A percentile compares a stretch with the other conserved stretches of the same genome.
Evolutionary conservation across 2,797 vertebrate species (phyloP).

Genomic region (Morelia viridis): DNA sequence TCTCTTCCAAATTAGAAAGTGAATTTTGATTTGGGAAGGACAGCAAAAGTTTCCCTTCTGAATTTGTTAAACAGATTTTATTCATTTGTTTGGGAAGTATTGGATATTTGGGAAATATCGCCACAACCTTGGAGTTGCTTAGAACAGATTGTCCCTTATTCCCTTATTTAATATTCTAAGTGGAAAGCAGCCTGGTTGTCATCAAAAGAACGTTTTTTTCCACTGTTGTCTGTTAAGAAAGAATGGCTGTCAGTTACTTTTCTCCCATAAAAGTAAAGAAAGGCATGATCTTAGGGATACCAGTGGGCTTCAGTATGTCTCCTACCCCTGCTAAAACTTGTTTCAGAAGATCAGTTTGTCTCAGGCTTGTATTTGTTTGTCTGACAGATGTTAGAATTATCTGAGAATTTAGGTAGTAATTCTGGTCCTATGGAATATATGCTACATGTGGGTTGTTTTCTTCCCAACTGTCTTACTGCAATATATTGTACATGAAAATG

Average conservation of each 20-base stretch:
- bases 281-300: background rate
- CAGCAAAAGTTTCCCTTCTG: background rate
- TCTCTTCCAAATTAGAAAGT: background rate
- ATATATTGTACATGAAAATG: background rate
- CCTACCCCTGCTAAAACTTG: background rate
- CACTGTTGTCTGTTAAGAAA: background rate
- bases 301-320: background rate
- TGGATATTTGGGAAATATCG: background rate
- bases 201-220: background rate
- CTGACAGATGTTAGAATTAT: background rate
- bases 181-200: background rate
- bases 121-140: background rate
- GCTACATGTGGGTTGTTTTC: background rate
- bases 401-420: background rate
- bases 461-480: background rate
- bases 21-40: background rate
- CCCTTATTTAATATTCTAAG: background rate
- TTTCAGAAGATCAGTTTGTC: background rate
- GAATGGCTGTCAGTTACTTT: background rate
- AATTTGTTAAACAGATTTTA: background rate
- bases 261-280: background rate
- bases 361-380: background rate
- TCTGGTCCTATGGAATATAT: background rate
- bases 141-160: background rate
- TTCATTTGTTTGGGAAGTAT: background rate